These are phyloP conservation scores for Macrochelys suwanniensis DNA, from an alignment of 2,797 vertebrate genomes.

Conservation along the genomic window DNA sequence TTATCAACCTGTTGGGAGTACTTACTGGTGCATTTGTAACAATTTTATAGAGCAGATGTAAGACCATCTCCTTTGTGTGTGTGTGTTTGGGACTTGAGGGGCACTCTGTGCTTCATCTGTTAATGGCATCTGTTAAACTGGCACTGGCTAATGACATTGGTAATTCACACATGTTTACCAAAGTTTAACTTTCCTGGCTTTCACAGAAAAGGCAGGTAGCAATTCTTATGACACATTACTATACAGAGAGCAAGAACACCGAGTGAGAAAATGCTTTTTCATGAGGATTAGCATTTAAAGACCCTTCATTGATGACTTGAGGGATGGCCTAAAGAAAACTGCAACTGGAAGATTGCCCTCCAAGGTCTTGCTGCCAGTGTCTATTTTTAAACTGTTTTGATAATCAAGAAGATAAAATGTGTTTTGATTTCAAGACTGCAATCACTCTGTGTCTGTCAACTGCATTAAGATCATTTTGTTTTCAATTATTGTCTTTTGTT, in stretches of 20 bases:
- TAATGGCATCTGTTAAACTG: not conserved
- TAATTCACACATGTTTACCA: not conserved
- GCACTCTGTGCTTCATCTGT: rapidly evolving
- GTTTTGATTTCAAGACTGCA: slow-evolving; percentile 60
- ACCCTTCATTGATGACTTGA: slow-evolving; percentile 20
- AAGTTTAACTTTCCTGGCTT: slow-evolving; percentile 43
- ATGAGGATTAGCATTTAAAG: slow-evolving; percentile 65
- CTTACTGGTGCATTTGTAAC: slow-evolving; percentile 1
- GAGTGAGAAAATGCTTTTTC: slow-evolving; percentile 25
- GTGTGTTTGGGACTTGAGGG: not conserved
- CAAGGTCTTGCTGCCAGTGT: slow-evolving; percentile 34
- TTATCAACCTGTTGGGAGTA: not conserved
- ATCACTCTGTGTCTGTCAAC: slow-evolving; percentile 51
- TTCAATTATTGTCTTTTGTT: slow-evolving; percentile 55
- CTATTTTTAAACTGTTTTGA: slow-evolving; percentile 62
- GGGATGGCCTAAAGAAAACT: not conserved
- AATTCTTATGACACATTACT: slow-evolving; percentile 47
- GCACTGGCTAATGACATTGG: not conserved
- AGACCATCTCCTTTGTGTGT: not conserved
- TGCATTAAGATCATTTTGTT: slow-evolving; percentile 60
- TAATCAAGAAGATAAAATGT: slow-evolving; percentile 65
- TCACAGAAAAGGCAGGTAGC: slow-evolving; percentile 10
- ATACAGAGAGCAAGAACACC: slow-evolving; percentile 40
- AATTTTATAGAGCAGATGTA: slow-evolving; percentile 5
- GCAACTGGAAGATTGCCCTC: slow-evolving; percentile 45